Conservation (phyloP, 2,113 vertebrate species). For the Ammospiza nelsoni region DNA sequence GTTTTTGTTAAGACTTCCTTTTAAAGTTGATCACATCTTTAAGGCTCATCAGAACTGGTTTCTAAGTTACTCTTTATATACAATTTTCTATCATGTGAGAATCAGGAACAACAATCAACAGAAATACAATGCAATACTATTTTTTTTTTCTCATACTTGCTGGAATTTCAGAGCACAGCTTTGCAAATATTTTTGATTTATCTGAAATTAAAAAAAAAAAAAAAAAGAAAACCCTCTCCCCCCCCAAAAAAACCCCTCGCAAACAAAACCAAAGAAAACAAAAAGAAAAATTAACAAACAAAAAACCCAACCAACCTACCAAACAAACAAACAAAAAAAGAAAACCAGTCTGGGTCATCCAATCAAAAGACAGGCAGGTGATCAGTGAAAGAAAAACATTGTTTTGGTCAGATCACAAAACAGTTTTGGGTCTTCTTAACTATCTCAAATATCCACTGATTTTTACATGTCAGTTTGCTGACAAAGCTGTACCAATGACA, state of each 20-base stretch:
- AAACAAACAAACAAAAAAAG: too few species aligned
- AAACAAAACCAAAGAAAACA: background rate
- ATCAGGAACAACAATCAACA: background rate
- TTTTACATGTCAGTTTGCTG: background rate
- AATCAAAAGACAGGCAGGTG: background rate
- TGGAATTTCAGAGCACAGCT: background rate
- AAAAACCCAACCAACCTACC: too few species aligned
- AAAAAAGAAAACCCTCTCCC: fast-evolving
- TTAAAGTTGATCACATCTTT: background rate
- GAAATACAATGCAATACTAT: background rate
- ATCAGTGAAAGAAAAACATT: background rate
- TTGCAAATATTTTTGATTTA: background rate
- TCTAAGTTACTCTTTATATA: background rate
- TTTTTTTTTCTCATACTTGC: background rate
- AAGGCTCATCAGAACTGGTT: background rate
- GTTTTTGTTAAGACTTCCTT: background rate
- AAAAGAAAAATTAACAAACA: too few species aligned
- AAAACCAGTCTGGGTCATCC: background rate
- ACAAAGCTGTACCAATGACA: background rate
- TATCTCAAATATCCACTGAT: background rate
- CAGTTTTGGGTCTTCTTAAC: background rate
- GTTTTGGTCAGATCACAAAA: background rate
- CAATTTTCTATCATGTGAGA: background rate
- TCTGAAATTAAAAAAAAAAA: background rate
- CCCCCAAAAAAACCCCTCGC: fast-evolving